phyloP scores from a whole-genome alignment of 2,797 vertebrate genomes.

The Arremon brunneinucha region DNA sequence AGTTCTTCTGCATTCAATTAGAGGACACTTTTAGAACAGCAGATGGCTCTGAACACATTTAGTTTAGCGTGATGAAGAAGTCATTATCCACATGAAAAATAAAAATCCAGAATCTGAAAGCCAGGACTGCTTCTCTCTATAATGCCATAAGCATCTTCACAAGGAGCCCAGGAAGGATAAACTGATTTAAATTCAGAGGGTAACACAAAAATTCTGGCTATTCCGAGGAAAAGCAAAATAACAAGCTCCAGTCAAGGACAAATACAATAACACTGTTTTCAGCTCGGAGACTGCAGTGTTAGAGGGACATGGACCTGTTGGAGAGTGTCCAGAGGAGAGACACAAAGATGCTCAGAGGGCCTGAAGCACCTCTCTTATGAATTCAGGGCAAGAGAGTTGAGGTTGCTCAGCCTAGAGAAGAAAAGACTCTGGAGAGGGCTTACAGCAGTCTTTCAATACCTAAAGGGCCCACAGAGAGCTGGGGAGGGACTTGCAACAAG shows the following conservation, averaged over 20 bases:
- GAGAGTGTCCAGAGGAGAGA: neutral
- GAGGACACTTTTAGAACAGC: neutral
- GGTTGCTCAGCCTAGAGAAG: neutral
- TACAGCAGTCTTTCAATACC: neutral
- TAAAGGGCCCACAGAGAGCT: neutral
- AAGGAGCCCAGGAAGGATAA: neutral
- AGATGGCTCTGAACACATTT: neutral
- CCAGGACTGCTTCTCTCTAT: neutral
- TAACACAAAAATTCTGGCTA: neutral
- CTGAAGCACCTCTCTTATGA: neutral
- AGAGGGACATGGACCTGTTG: neutral
- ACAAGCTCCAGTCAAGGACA: neutral
- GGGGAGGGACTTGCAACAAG: neutral
- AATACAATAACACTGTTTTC: neutral
- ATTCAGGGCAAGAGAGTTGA: neutral
- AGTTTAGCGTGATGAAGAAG: neutral
- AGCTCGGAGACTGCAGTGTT: rapidly evolving
- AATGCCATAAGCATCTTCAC: neutral
- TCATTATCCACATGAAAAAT: neutral
- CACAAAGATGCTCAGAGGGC: neutral
- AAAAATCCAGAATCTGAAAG: neutral
- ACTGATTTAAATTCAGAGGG: neutral
- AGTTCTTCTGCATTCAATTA: neutral
- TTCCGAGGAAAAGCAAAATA: neutral
- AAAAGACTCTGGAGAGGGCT: neutral